Evolutionary conservation across 30 jellyfish, hydroid and myxozoan genomes (phyloP).

Genomic region (Hydractinia symbiolongicarpus): DNA sequence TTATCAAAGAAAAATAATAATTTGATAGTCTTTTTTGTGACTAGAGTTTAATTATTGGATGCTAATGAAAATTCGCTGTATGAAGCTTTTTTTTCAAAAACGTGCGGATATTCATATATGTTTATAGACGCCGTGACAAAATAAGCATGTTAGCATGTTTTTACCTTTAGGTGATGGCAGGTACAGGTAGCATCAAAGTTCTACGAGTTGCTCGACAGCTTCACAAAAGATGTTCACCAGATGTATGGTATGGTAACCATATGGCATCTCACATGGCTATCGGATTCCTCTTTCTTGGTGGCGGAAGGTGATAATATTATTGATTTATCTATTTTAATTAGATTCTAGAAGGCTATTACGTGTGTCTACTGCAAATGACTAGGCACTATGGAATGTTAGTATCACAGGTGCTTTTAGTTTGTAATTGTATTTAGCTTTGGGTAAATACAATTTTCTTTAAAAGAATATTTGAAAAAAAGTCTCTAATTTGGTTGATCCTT

Average conservation of each 20-base stretch:
- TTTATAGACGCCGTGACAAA: too few relatives aligned
- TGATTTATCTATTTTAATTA: neutral
- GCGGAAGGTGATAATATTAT: conserved; percentile 64
- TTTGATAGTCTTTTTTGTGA: neutral
- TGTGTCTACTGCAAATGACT: too few relatives aligned
- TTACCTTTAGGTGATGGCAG: conserved; percentile 76
- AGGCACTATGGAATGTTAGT: neutral
- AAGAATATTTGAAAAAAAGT: too few relatives aligned
- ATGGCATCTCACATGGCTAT: conserved; percentile 93
- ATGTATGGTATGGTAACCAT: conserved; percentile 73
- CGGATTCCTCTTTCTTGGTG: conserved; percentile 91
- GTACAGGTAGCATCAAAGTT: conserved; percentile 78
- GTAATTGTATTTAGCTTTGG: too few relatives aligned
- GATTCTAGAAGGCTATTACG: too few relatives aligned
- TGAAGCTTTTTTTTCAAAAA: too few relatives aligned
- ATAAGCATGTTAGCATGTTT: too few relatives aligned
- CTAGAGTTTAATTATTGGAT: neutral
- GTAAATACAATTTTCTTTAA: too few relatives aligned
- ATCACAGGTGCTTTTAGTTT: too few relatives aligned
- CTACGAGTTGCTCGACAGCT: conserved; percentile 82
- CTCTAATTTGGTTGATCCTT: too few relatives aligned
- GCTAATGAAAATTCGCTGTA: neutral
- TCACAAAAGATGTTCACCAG: conserved; percentile 59
- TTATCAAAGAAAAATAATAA: neutral
- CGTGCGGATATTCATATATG: too few relatives aligned